Percentiles rank a stretch among this genome's conserved stretches.
phyloP scores from a whole-genome alignment of 2,888 invertebrate species.

The Eupithecia subfuscata region DNA sequence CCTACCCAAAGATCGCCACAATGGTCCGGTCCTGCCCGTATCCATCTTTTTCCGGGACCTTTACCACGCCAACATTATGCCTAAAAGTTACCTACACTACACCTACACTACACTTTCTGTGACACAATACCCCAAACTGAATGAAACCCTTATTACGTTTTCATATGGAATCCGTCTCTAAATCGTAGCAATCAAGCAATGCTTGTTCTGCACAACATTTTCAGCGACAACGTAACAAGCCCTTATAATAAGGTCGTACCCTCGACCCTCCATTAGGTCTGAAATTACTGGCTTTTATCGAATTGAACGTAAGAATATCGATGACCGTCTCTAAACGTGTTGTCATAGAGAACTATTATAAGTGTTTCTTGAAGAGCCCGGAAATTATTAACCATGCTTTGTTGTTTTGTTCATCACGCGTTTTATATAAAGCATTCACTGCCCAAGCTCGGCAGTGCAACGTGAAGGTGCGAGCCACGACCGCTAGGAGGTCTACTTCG shows the following conservation, averaged over 20 bases:
- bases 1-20: no score
- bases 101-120: background rate
- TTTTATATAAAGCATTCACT: no score
- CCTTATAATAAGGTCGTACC: background rate
- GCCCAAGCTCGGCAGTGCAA: no score
- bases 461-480: no score
- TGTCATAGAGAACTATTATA: background rate
- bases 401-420: no score
- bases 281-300: background rate
- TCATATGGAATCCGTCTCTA: background rate
- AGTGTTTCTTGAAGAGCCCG: background rate
- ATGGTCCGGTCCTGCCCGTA: no score
- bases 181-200: background rate
- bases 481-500: no score
- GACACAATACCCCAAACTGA: background rate
- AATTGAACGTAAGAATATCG: background rate
- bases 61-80: no score
- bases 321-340: background rate
- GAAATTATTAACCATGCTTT: no score
- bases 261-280: background rate
- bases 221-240: conserved; percentile 4
- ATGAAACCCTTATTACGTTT: background rate
- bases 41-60: no score
- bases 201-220: background rate
- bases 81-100: no score